Base-by-base conservation (phyloP, 2,888 invertebrate genomes). In the Chouioia cunea region DNA sequence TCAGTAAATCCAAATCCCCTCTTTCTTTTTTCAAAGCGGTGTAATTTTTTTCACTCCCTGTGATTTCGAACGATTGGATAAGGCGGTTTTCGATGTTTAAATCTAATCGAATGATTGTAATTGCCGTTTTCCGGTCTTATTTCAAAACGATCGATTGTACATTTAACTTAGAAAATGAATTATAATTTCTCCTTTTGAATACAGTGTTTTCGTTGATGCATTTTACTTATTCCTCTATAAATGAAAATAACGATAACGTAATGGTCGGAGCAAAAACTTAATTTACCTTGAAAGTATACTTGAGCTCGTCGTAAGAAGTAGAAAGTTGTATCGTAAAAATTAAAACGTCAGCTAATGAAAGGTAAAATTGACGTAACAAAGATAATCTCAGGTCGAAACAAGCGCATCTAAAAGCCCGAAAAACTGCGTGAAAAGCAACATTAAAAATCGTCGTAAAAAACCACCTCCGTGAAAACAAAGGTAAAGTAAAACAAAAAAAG, bases 101-200 rank as follows among this genome's bases (percentile, higher is more conserved):
- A 65, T 70, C 65, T 56, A 70, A 57, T 70, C 23, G 57, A 65
- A 54, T 65, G 60, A 65, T 69, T 69, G 63, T 69, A 57, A 69
- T 63, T 68, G 27, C 23, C 48, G 47, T 54, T 60, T 67, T 47
- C 60, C 54, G 65, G 27, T 46, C 16, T 36, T 60, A 15, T 53
- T 23, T 22, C 15, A 15, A 36, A 27, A n/a, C n/a, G n/a, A n/a
- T n/a, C n/a, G n/a, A n/a, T n/a, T n/a, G n/a, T n/a, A n/a, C n/a
- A n/a, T n/a, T n/a, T n/a, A n/a, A n/a, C n/a, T n/a, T n/a, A n/a
- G n/a, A n/a, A n/a, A n/a, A n/a, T n/a, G n/a, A n/a, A n/a, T n/a
- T n/a, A n/a, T n/a, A n/a, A n/a, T n/a, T n/a, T n/a, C n/a, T n/a
- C n/a, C n/a, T n/a, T n/a, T n/a, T n/a, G n/a, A n/a, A n/a, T n/a